Conservation (phyloP, 1,140 invertebrate species). For the Lepidotrigona ventralis region DNA sequence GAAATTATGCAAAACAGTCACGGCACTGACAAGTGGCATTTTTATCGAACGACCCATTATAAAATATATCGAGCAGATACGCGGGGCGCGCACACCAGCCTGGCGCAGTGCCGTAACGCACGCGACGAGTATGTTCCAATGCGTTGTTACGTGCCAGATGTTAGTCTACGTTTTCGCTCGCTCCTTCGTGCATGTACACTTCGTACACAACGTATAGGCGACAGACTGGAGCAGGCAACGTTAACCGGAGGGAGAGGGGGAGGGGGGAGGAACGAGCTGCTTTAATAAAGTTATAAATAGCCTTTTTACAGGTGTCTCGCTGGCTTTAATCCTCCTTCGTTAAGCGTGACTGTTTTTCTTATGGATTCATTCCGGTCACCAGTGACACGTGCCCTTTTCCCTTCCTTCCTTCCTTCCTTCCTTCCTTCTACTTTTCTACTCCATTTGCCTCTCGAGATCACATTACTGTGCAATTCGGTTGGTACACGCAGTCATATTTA, state of each 20-base stretch:
- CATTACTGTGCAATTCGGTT: no score
- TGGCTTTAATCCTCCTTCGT: slow-evolving; percentile 16
- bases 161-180: slow-evolving; percentile 13
- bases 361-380: neutral
- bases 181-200: neutral
- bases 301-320: slow-evolving; percentile 29
- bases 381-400: slow-evolving; percentile 10
- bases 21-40: slow-evolving; percentile 19
- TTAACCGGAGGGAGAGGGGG: neutral
- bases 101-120: neutral
- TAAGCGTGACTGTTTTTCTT: slow-evolving; percentile 17
- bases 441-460: neutral
- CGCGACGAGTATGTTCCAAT: neutral
- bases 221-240: neutral
- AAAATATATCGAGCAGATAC: slow-evolving; percentile 17
- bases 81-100: neutral
- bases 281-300: slow-evolving; percentile 37
- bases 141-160: slow-evolving; percentile 10
- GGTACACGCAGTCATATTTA: no score
- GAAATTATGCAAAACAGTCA: slow-evolving; percentile 46
- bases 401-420: neutral
- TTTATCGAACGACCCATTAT: slow-evolving; percentile 35
- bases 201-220: no score
- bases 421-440: neutral
- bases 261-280: neutral